A percentile compares a stretch with the other conserved stretches of the same genome.
Conservation (phyloP, 2,888 invertebrate genomes). For the Barypeithes pellucidus region DNA sequence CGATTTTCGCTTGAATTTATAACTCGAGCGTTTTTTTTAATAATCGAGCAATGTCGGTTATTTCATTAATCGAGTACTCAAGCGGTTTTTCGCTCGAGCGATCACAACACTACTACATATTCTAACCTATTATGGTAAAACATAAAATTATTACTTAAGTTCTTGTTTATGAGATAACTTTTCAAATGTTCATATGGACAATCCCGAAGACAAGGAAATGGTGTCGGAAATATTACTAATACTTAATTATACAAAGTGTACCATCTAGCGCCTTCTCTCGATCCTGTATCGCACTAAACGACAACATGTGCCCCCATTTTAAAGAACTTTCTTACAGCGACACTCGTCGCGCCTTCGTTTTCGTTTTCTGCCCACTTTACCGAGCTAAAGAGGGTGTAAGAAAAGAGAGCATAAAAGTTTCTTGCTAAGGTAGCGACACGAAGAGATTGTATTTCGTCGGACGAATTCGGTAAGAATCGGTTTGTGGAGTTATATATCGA, state of each 20-base stretch:
- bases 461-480: slow-evolving; percentile 56
- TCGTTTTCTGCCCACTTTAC: slow-evolving; percentile 11
- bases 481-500: slow-evolving; percentile 32
- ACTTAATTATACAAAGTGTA: neutral
- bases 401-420: slow-evolving; percentile 65
- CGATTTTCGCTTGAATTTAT: too few relatives aligned
- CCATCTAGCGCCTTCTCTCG: slow-evolving; percentile 64
- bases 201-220: too few relatives aligned
- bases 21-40: too few relatives aligned
- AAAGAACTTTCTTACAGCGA: slow-evolving; percentile 58
- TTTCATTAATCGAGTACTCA: too few relatives aligned
- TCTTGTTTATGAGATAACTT: too few relatives aligned
- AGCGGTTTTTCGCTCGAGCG: too few relatives aligned
- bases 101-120: too few relatives aligned
- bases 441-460: slow-evolving; percentile 59
- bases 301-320: slow-evolving; percentile 58
- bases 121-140: too few relatives aligned
- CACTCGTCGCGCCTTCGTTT: slow-evolving; percentile 19
- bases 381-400: slow-evolving; percentile 50
- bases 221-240: neutral
- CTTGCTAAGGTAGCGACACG: slow-evolving; percentile 57
- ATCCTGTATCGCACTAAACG: slow-evolving; percentile 43
- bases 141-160: too few relatives aligned
- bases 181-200: too few relatives aligned
- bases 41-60: too few relatives aligned